phyloP scores from a whole-genome alignment of 35 echinoderm and acorn worm species.

The Chiridota heheva region DNA sequence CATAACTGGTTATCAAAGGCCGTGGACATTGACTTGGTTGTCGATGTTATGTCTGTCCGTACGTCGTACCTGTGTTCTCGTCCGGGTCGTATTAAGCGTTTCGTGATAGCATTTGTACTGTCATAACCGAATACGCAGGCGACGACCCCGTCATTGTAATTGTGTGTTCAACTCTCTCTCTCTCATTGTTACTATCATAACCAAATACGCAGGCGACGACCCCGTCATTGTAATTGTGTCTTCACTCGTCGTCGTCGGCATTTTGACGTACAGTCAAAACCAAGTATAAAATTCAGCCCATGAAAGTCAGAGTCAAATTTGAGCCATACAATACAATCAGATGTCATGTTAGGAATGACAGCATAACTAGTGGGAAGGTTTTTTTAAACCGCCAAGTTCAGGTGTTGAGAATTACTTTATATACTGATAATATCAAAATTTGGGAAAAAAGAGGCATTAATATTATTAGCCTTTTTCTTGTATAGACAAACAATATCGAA shows the following conservation, averaged over 20 bases:
- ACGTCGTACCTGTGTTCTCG: no score
- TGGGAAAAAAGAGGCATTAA: slow-evolving; percentile 17
- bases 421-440: not conserved
- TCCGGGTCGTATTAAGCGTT: no score
- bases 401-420: not conserved
- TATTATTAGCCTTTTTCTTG: slow-evolving; percentile 29
- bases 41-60: no score
- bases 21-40: no score
- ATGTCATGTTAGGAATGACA: not conserved
- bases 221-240: no score
- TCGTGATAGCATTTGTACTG: no score
- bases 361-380: not conserved
- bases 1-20: no score
- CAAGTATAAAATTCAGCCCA: not conserved
- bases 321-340: slow-evolving; percentile 15
- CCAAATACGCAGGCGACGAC: not conserved
- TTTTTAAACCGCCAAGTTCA: slow-evolving; percentile 3
- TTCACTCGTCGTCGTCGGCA: not conserved
- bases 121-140: no score
- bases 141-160: no score
- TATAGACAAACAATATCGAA: slow-evolving; percentile 35
- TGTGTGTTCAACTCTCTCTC: not conserved
- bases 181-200: slow-evolving; percentile 1
- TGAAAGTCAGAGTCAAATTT: slow-evolving; percentile 2
- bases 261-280: not conserved